Evolutionary conservation across 2,797 vertebrate species (phyloP).

Genomic region (Sebastiscus albofasciatus): DNA sequence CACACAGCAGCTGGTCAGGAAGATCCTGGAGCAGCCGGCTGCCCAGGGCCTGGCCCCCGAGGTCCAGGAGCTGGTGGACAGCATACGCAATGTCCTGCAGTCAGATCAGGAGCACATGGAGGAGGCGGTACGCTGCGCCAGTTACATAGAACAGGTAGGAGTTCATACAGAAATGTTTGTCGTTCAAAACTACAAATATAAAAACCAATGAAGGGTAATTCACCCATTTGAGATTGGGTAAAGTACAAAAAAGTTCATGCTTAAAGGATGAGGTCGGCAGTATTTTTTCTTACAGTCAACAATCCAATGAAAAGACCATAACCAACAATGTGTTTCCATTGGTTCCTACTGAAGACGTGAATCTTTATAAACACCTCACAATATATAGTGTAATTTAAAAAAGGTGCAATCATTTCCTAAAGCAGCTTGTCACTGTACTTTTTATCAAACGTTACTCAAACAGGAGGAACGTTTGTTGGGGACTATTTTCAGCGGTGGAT

Average conservation of each 20-base stretch:
- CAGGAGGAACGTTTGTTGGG: no score
- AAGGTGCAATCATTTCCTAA: not conserved
- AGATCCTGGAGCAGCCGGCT: slow-evolving; percentile 85
- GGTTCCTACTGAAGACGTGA: not conserved
- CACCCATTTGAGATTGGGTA: not conserved
- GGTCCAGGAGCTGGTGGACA: slow-evolving; percentile 87
- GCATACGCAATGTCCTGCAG: slow-evolving; percentile 86
- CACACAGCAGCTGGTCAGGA: slow-evolving; percentile 84
- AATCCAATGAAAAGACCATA: not conserved
- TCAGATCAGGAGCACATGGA: slow-evolving; percentile 90
- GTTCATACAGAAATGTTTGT: not conserved
- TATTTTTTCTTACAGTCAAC: no score
- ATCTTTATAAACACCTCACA: not conserved
- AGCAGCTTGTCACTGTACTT: not conserved
- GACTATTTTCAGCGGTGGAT: no score
- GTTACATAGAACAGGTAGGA: slow-evolving; percentile 82
- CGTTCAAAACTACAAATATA: not conserved
- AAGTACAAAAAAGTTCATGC: no score
- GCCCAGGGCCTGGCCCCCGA: slow-evolving; percentile 83
- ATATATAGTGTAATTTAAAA: not conserved
- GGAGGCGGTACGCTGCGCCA: slow-evolving; percentile 88
- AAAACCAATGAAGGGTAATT: not conserved
- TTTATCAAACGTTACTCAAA: not conserved
- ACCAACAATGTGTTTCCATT: not conserved
- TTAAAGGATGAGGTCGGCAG: not conserved